Conservation (phyloP, 2,113 vertebrate species). For the Sialia sialis region DNA sequence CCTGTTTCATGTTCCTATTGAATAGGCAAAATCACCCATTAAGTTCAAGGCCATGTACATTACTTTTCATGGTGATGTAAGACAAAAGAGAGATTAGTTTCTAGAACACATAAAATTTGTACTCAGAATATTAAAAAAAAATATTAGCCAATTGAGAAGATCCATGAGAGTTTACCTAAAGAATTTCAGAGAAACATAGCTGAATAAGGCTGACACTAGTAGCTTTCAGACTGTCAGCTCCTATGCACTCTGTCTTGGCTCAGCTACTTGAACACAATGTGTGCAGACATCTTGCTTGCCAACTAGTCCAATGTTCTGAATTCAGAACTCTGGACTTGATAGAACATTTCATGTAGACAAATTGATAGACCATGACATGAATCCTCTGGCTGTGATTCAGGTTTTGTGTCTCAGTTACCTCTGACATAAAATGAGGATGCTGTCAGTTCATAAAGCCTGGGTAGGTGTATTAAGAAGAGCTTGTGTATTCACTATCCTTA, state of each 20-base stretch:
- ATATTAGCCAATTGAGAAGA: not conserved
- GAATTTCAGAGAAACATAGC: not conserved
- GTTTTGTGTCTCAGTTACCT: not conserved
- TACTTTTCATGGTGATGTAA: not conserved
- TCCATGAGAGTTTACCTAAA: not conserved
- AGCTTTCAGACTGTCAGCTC: not conserved
- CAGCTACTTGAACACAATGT: not conserved
- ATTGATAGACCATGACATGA: not conserved
- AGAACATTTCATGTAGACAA: not conserved
- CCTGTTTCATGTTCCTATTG: not conserved
- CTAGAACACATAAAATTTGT: fast-evolving
- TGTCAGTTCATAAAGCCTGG: not conserved
- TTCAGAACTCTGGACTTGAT: not conserved
- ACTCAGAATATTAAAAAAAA: not conserved
- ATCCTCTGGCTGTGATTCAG: not conserved
- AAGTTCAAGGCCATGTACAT: not conserved
- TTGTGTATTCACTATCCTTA: not conserved
- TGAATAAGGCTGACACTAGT: not conserved
- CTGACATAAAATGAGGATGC: not conserved
- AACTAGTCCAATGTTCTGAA: not conserved
- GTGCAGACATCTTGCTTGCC: not conserved
- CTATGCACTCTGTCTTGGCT: not conserved
- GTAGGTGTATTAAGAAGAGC: not conserved
- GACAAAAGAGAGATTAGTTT: not conserved
- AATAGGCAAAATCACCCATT: not conserved